Base-by-base conservation (phyloP, 2,113 vertebrate species). In the Haliaeetus leucogaster region DNA sequence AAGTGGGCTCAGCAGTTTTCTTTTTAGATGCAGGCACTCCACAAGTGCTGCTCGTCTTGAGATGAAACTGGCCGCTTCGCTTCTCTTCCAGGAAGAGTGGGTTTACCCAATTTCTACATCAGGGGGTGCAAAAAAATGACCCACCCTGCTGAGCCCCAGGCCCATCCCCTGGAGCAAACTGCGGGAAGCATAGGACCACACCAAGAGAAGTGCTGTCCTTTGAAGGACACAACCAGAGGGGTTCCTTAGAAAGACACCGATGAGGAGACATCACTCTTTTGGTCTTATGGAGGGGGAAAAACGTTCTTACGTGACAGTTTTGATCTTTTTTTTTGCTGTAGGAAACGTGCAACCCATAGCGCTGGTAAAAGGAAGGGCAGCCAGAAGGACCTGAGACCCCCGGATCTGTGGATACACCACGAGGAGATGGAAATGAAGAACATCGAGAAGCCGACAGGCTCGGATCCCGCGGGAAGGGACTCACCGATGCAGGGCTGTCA, bases 401-500 rank as follows among this genome's bases (percentile, higher is more conserved):
- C 99, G 0, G 99, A 99, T 91, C 98, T 99, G 20, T 99, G 99
- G 99, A 99, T 99, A 80, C 99, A 99, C 82, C 99, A 99, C 3
- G 99, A 99, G 96, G 99, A 99, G 97, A 99, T 99, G 99, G 99
- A 99, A 96, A 99, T 99, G 98, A 99, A 99, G 97, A 99, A 99
- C 95, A 99, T 99, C 2, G 99, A 99, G 97, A 99, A 99, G 85
- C 98, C 99, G 0, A 89, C 99, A 0, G 98, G 98, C 32, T 96
- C 99, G 0, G 99, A 99, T 36, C 97, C 98, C 0, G 90, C 98
- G 0, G 99, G 98, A 47, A 98, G 97, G 4, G 98, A 99, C n/a
- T 99, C 99, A 0, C 98, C 98, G 1, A 98, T 98, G 76, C 99
- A 99, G 90, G 98, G 98, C 77, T 99, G 99, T 90, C 99, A 99